Conservation (phyloP, 1,140 invertebrate genomes). For the Formica selysi region DNA sequence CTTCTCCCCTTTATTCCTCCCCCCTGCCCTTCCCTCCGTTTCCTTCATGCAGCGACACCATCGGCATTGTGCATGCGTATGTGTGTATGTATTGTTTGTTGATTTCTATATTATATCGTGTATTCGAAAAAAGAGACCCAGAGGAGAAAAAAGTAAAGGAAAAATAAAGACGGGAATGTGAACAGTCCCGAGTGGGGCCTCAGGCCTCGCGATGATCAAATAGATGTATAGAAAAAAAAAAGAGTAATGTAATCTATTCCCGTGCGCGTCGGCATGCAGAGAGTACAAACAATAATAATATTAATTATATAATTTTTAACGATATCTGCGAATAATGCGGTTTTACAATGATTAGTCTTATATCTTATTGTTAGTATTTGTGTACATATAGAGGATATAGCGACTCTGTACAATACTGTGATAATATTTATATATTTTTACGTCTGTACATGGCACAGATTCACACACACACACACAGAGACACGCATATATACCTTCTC, state of each 20-base stretch:
- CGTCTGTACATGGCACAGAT: conserved; percentile 57
- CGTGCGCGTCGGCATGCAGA: conserved; percentile 68
- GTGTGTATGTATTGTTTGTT: conserved; percentile 61
- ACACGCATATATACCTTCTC: conserved; percentile 5
- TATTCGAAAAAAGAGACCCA: conserved; percentile 24
- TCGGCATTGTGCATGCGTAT: conserved; percentile 76
- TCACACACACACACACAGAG: conserved; percentile 37
- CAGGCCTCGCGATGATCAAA: not conserved
- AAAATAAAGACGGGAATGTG: not conserved
- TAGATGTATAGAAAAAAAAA: conserved; percentile 42
- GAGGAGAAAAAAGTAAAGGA: conserved; percentile 56
- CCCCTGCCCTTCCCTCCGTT: not conserved
- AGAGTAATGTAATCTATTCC: conserved; percentile 42
- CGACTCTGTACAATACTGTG: conserved; percentile 85
- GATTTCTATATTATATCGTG: conserved; percentile 58
- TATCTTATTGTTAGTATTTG: conserved; percentile 78
- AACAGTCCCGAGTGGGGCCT: not conserved
- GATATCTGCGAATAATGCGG: conserved; percentile 68
- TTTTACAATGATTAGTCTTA: conserved; percentile 59
- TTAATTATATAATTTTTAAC: conserved; percentile 59
- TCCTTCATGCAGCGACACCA: conserved; percentile 49
- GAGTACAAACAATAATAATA: conserved; percentile 76
- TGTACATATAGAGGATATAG: conserved; percentile 81
- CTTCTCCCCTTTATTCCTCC: no score
- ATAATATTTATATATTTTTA: conserved; percentile 85